Evolutionary conservation across 2,888 invertebrate genomes (phyloP).

Genomic region (Epistrophe eligans): DNA sequence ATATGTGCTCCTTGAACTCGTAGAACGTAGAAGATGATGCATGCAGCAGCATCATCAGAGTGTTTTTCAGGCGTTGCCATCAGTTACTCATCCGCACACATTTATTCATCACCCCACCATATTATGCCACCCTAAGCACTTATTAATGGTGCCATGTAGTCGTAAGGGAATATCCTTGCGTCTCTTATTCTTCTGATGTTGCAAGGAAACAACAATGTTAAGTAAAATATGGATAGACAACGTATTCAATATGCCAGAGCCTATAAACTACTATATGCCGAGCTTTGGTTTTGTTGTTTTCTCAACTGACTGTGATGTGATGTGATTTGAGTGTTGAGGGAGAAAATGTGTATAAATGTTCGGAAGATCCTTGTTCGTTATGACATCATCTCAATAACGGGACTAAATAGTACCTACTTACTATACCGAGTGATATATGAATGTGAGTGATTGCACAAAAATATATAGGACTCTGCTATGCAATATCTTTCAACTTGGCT

Average conservation of each 20-base stretch:
- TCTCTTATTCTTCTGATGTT: neutral
- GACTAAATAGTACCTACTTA: conserved; percentile 41
- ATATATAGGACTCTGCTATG: neutral
- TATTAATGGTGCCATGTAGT: conserved; percentile 63
- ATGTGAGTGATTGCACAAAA: conserved; percentile 18
- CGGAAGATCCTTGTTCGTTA: conserved; percentile 33
- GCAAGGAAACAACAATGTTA: conserved; percentile 39
- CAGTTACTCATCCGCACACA: conserved; percentile 30
- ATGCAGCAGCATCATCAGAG: neutral
- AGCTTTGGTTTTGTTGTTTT: conserved; percentile 21
- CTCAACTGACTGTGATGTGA: neutral
- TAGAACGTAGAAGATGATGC: conserved; percentile 12
- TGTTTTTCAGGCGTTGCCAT: conserved; percentile 26
- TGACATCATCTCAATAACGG: conserved; percentile 59
- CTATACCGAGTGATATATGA: neutral
- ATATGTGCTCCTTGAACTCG: conserved; percentile 36
- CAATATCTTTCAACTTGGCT: conserved; percentile 2
- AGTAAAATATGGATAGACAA: conserved; percentile 27
- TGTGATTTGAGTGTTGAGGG: conserved; percentile 6
- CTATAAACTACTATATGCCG: conserved; percentile 23
- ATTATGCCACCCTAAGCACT: conserved; percentile 31
- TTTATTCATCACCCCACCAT: conserved; percentile 20
- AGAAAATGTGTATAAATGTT: neutral
- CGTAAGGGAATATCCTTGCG: conserved; percentile 33
- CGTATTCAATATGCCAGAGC: conserved; percentile 49